Evolutionary conservation across 2,888 invertebrate species (phyloP), one percentile per base, ranked within the genome.

Genomic region (Pristionchus maxplancki): DNA sequence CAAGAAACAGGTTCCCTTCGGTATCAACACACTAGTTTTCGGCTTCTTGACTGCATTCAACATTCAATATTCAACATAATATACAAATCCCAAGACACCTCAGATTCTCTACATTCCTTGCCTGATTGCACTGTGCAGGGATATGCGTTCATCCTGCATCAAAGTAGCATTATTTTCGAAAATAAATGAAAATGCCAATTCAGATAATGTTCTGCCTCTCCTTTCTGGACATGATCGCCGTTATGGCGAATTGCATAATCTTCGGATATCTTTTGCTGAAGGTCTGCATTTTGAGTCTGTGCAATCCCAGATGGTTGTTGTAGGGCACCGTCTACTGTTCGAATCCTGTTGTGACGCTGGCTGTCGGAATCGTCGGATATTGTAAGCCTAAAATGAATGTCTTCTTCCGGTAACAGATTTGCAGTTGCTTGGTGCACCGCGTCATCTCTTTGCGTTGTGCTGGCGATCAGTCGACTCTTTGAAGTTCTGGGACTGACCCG

Each of bases 51-150:
- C 58, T 1, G 58, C 20, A n/a, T n/a, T 58, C 0, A 5, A 6
- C 9, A n/a, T 58, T 53, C 44, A n/a, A n/a, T n/a, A n/a, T 44
- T 44, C 44, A 11, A 44, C 8, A 44, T 44, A n/a, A 9, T 44
- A 11, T 44, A 9, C 44, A 8, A 13, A 58, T 58, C n/a, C n/a
- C 4, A 58, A 44, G n/a, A n/a, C n/a, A n/a, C n/a, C 40, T 37
- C 71, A 74, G 71, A 40, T 74, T 24, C 71, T 74, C 3, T 74
- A 74, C 71, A 40, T 74, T 24, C 71, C 71, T 1, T 74, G 71
- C 24, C 20, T 74, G 71, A 74, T 74, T 40, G 71, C 20, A 0
- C 40, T 74, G 8, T 0, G 71, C 20, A 74, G 9, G 24, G 71
- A 74, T 2, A 5, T 37, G 71, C 37, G 40, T 0, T 37, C 20